Evolutionary conservation across 2,888 invertebrate genomes (phyloP), one percentile per base, ranked within the genome.

Genomic region (Polyommatus icarus): DNA sequence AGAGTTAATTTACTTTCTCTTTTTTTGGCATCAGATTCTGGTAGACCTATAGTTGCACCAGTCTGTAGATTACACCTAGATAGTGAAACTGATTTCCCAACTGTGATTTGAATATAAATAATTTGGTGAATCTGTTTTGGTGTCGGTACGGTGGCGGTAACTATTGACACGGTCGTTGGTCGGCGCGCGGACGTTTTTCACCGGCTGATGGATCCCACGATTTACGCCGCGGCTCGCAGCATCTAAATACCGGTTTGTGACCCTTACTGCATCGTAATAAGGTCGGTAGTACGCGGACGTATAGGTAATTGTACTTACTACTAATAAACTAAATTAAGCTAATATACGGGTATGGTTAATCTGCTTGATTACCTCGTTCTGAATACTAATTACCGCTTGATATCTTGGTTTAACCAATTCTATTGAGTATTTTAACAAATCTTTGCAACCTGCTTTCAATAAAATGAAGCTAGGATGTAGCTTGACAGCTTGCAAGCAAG

Each of bases 131-230:
- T 36, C 24, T 46, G 54, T 77, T 79, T 54, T 83, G 82, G 78
- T 77, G 72, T 77, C 84, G 57, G 78, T 84, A 80, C 81, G 32
- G 6, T 77, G 77, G 76, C 76, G 79, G 79, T 80, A 80, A 79
- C 81, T 78, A 79, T 83, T 81, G 83, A 83, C 83, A 83, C 83
- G 83, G 83, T 80, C 82, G 85, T 83, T 83, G 82, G 81, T 81
- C 83, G 82, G 81, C 78, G 81, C 78, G 81, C 80, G 82, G 78
- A 81, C 84, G 83, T 84, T 84, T 84, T 84, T 84, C 84, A 84
- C 83, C 76, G 79, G 77, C 80, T 84, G 84, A 84, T 83, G 83
- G 83, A 83, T 82, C 80, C 78, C 79, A 76, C 79, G 81, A 67
- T 29, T 80, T 81, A 81, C 80, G 81, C 78, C 80, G 82, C 81